A percentile compares a stretch with the other conserved stretches of the same genome.
Conservation (phyloP, 2,113 vertebrate species). For the Bothrops jararaca region DNA sequence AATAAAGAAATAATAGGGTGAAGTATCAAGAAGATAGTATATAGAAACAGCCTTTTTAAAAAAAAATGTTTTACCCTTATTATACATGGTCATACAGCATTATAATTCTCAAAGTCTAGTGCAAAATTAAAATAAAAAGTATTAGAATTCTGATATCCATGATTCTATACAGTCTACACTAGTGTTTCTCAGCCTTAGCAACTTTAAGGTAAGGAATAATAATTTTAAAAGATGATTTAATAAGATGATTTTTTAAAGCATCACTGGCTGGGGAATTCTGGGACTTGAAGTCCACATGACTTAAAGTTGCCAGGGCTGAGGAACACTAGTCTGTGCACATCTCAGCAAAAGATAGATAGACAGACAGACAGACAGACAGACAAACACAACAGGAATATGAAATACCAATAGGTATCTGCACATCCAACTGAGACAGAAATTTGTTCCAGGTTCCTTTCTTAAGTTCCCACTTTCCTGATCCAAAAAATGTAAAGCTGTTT, state of each 20-base stretch:
- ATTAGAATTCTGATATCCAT: neutral
- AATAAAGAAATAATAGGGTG: slow-evolving; percentile 24
- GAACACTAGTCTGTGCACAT: neutral
- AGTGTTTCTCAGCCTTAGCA: neutral
- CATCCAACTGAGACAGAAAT: neutral
- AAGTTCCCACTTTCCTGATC: neutral
- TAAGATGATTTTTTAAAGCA: neutral
- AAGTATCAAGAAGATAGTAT: neutral
- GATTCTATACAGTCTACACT: neutral
- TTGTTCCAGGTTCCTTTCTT: neutral
- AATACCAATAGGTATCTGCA: neutral
- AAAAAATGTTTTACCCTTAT: neutral
- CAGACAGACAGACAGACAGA: neutral
- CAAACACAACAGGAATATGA: neutral
- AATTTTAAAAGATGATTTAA: neutral
- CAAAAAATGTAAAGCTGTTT: neutral
- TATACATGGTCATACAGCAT: no score
- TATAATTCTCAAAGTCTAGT: neutral
- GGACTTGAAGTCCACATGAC: neutral
- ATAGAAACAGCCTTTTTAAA: neutral
- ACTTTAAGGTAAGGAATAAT: neutral
- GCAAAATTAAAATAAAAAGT: neutral
- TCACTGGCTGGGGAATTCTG: neutral
- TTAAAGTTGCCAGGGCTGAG: neutral
- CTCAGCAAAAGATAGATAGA: neutral